phyloP scores from a whole-genome alignment of 2,888 invertebrate species.

The Panopea generosa region DNA sequence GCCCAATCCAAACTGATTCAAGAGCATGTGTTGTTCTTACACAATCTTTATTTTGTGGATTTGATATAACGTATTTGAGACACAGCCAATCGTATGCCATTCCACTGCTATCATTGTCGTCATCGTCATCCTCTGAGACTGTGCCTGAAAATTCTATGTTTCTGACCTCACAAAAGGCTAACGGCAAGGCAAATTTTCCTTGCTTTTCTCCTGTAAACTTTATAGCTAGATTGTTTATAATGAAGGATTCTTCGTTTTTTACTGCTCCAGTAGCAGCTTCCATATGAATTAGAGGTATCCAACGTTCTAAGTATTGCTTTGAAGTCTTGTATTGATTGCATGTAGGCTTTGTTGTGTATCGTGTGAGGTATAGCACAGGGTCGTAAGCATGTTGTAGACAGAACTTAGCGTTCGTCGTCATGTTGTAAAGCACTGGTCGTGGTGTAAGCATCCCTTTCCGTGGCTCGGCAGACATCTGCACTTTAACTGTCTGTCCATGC shows the following conservation, averaged over 20 bases:
- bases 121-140: conserved; percentile 45
- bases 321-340: conserved; percentile 32
- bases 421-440: conserved; percentile 58
- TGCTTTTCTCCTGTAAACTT: conserved; percentile 39
- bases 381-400: conserved; percentile 67
- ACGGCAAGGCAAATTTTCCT: conserved; percentile 61
- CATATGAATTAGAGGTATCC: conserved; percentile 72
- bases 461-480: conserved; percentile 62
- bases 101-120: conserved; percentile 7
- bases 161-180: conserved; percentile 59
- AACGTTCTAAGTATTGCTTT: conserved; percentile 55
- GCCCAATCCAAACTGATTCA: conserved; percentile 33
- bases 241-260: conserved; percentile 55
- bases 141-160: conserved; percentile 66
- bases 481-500: conserved; percentile 54
- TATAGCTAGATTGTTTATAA: conserved; percentile 62
- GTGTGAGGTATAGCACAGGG: conserved; percentile 60
- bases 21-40: not conserved
- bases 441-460: conserved; percentile 60
- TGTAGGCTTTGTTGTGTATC: conserved; percentile 61
- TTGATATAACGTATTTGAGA: conserved; percentile 8
- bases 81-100: conserved; percentile 37
- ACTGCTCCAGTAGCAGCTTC: conserved; percentile 67
- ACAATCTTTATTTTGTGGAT: not conserved
- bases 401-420: conserved; percentile 62